These are phyloP conservation scores for Synergus laeviventris DNA, from an alignment of 2,888 invertebrate species.

Conservation along the genomic window DNA sequence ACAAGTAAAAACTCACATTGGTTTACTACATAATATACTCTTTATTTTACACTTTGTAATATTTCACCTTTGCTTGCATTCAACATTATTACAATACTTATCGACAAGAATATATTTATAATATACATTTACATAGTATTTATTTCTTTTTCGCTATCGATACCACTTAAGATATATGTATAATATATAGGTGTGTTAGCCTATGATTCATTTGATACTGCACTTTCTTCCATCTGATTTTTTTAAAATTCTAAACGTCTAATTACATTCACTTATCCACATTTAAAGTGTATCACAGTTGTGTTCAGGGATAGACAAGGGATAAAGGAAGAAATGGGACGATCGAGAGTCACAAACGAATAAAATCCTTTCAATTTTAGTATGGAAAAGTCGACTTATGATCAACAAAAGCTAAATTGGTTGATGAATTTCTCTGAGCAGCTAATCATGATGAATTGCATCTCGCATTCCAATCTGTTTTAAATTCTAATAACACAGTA, in stretches of 20 bases:
- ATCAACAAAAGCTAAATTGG: constrained; percentile 20
- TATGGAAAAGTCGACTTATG: neutral
- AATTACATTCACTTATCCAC: constrained; percentile 67
- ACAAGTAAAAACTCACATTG: constrained; percentile 37
- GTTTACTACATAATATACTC: constrained; percentile 71
- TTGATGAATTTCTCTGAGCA: constrained; percentile 11
- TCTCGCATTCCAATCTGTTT: constrained; percentile 30
- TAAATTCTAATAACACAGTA: constrained; percentile 46
- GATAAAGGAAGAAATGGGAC: constrained; percentile 60
- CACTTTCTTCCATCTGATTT: constrained; percentile 57
- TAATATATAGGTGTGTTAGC: constrained; percentile 59
- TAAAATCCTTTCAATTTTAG: constrained; percentile 17
- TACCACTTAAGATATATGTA: constrained; percentile 64
- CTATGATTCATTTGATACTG: constrained; percentile 66
- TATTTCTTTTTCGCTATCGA: constrained; percentile 64
- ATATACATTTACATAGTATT: constrained; percentile 73
- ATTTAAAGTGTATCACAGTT: constrained; percentile 75
- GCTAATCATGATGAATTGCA: constrained; percentile 45
- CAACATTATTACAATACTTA: constrained; percentile 70
- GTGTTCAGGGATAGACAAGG: constrained; percentile 70
- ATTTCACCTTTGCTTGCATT: constrained; percentile 65
- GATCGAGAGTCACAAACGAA: constrained; percentile 39
- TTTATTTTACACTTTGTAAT: constrained; percentile 72
- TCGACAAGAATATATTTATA: constrained; percentile 72
- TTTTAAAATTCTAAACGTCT: constrained; percentile 68